Evolutionary conservation across 1,140 invertebrate species (phyloP), one percentile per base, ranked within the genome.

Genomic region (Drosophila guanche): DNA sequence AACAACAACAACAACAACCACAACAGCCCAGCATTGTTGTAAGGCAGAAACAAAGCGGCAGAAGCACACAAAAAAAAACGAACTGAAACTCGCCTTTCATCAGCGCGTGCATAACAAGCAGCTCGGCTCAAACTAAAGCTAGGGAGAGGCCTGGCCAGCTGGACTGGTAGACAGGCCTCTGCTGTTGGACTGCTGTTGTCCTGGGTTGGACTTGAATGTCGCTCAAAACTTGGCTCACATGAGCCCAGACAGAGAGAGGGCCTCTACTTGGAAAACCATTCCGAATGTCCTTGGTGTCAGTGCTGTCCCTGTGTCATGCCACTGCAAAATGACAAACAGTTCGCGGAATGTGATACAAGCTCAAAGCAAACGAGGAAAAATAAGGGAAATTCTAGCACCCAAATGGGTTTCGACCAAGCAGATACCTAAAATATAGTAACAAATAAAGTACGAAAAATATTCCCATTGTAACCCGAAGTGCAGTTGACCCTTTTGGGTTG

Each of bases 31-130:
- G 46, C 68, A 63, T 46, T 65, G 72, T 53, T 75, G 71, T 69
- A 57, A 69, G 63, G 51, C 42, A 43, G 47, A 76, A 51, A 56
- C 48, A 59, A 46, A 68, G 14, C 25, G 10, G 25, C 52, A 23
- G 12, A 27, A 61, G 14, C n/a, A 42, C 14, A 8, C 5, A 41
- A 5, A 70, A 22, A 23, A 57, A 62, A 65, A 73, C 76, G 62
- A 61, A 67, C 50, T 48, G 37, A 14, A 59, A 62, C 68, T 69
- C 69, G 69, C 72, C 78, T 88, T 81, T 81, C 83, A 86, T 85
- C 81, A 86, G 81, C 59, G 78, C 72, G 69, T 86, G 83, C 83
- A 86, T 86, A 81, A 86, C 81, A 83, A 86, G 81, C 73, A 76
- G 65, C 68, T 53, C 41, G 55, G 58, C 54, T 66, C 54, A 66